Evolutionary conservation across 1,140 invertebrate genomes (phyloP), one percentile per base, ranked within the genome.

Genomic region (Drosophila pruinosa): DNA sequence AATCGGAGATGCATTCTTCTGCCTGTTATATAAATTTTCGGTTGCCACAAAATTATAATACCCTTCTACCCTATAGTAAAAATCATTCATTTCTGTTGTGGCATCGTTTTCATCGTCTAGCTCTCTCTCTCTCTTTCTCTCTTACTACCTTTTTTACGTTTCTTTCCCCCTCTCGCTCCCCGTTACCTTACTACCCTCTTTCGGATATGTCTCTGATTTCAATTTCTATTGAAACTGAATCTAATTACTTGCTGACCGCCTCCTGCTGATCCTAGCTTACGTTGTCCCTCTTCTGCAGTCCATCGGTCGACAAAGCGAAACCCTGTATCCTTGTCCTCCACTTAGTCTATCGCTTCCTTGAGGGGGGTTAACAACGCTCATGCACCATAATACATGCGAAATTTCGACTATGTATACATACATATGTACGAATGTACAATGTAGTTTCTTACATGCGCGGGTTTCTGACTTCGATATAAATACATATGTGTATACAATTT

Each of bases 201-300:
- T 74, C 21, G 47, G 45, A 56, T 88, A 82, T 88, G 82, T 88
- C 72, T 88, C 78, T 82, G 82, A 89, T 88, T 88, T 89, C 83
- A 89, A 88, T 89, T 88, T 88, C 68, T 78, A 88, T 82, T 88
- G 82, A 88, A 88, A 88, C 82, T 88, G 82, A 88, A 88, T 88
- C 82, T 88, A 88, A 88, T 88, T 83, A 88, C 82, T 78, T 86
- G 83, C 65, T 80, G 72, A 58, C 21, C 31, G 31, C 48, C 86
- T 68, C 72, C 73, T 79, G 80, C 78, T 88, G 82, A 78, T 86
- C 72, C 82, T 69, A 50, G 63, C 15, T 45, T 45, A 36, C 26
- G 71, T 57, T 72, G 53, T 31, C 24, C 10, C 71, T 52, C 24
- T 57, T 41, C 57, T 61, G 48, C 26, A 38, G 41, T 39, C 26